Conservation (phyloP, 2,888 invertebrate species). For the Dimorphilus gyrociliatus region DNA sequence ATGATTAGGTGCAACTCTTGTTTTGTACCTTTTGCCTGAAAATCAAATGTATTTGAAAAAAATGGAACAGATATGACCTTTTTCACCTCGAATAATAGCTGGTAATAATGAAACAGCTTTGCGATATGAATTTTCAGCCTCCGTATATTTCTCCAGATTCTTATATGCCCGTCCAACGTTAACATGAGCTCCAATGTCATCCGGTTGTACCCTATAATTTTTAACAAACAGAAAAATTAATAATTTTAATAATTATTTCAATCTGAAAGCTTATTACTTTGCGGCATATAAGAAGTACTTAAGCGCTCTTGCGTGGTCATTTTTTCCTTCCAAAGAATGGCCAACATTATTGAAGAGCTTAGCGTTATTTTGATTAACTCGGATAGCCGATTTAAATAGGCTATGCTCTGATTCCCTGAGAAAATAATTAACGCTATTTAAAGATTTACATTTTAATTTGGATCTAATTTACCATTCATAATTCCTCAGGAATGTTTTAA, state of each 20-base stretch:
- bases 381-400: constrained; percentile 76
- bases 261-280: constrained; percentile 31
- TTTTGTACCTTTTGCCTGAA: constrained; percentile 83
- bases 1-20: constrained; percentile 85
- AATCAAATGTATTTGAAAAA: too few species aligned
- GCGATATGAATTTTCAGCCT: constrained; percentile 81
- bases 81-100: constrained; percentile 24
- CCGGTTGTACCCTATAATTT: constrained; percentile 65
- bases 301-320: constrained; percentile 55
- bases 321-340: constrained; percentile 71
- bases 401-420: constrained; percentile 52
- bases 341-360: constrained; percentile 94
- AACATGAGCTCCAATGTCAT: constrained; percentile 90
- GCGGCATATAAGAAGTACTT: constrained; percentile 81
- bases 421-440: too few species aligned
- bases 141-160: constrained; percentile 65
- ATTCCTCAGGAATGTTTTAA: constrained; percentile 71
- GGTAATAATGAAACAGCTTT: constrained; percentile 43
- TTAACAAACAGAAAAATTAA: constrained; percentile 3
- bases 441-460: too few species aligned
- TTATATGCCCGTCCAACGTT: constrained; percentile 90
- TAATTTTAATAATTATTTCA: not conserved
- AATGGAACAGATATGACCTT: too few species aligned
- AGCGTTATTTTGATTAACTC: constrained; percentile 68
- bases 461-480: constrained; percentile 56